These are phyloP conservation scores for Nibea coibor DNA, from an alignment of 2,113 vertebrate species.

Conservation along the genomic window DNA sequence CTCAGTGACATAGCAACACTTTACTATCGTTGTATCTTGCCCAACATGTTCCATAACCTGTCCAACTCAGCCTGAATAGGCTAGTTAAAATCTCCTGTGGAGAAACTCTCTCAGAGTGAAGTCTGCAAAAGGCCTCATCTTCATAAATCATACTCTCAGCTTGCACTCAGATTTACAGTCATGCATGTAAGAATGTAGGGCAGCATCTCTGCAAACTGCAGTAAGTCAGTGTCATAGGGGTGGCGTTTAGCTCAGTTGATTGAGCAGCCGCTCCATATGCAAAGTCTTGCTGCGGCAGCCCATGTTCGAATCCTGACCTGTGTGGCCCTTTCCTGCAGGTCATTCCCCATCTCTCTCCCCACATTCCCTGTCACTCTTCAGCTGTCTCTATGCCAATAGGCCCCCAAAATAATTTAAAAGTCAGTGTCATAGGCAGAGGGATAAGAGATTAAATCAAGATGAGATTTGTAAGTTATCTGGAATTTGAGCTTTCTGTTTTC, in stretches of 20 bases:
- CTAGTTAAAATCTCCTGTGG: neutral
- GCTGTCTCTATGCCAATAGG: no score
- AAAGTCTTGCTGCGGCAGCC: no score
- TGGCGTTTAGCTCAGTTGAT: no score
- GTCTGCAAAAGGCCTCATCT: conserved; percentile 1
- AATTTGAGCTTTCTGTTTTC: conserved; percentile 19
- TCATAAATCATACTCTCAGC: neutral
- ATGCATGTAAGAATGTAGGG: conserved; percentile 1
- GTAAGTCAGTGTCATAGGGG: conserved; percentile 31
- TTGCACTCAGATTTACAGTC: neutral
- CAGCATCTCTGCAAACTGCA: conserved; percentile 16
- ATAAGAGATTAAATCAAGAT: conserved; percentile 43
- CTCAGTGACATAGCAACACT: neutral
- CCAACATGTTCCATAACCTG: neutral
- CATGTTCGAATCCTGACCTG: no score
- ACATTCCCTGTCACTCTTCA: no score
- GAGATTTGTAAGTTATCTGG: conserved; percentile 20
- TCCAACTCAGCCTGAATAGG: neutral
- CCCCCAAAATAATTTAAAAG: neutral
- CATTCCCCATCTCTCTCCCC: no score
- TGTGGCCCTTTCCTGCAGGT: no score
- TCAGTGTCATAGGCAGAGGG: conserved; percentile 10
- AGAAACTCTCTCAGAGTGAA: neutral
- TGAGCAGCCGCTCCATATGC: no score
- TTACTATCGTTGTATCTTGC: neutral